Conservation (phyloP, 92 coral and sea anemone genomes). For the Epizoanthus fatuus region DNA sequence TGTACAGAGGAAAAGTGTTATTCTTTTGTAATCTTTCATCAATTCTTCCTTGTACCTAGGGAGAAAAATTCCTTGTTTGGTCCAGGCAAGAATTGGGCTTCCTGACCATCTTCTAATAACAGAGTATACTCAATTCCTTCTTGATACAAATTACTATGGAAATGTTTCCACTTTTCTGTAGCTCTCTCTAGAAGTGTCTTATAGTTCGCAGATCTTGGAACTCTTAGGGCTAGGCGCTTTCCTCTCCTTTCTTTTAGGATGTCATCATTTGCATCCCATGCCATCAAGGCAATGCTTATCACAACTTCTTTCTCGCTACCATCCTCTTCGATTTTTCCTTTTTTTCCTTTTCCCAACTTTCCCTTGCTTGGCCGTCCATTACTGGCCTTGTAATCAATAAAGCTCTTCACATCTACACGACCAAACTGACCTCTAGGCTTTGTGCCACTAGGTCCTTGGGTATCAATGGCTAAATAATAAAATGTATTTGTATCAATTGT, state of each 20-base stretch:
- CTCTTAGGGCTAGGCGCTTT: conserved; percentile 38
- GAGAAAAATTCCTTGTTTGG: conserved; percentile 47
- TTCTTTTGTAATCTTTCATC: conserved; percentile 39
- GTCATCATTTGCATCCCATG: conserved; percentile 31
- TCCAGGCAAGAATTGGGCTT: conserved; percentile 64
- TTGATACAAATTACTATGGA: conserved; percentile 28
- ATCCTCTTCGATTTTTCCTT: background rate
- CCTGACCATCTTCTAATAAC: conserved; percentile 48
- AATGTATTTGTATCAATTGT: too few relatives aligned
- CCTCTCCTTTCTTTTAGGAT: conserved; percentile 37
- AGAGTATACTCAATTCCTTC: conserved; percentile 54
- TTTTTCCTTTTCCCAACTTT: conserved; percentile 5
- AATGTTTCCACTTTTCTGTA: conserved; percentile 60
- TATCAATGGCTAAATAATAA: too few relatives aligned
- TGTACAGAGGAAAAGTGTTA: too few relatives aligned
- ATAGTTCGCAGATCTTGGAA: conserved; percentile 28
- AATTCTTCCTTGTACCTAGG: conserved; percentile 54
- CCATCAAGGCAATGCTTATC: conserved; percentile 47
- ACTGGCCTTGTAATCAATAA: conserved; percentile 18
- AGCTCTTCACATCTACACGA: background rate
- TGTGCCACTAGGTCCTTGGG: too few relatives aligned
- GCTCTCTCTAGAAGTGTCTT: conserved; percentile 43
- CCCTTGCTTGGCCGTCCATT: conserved; percentile 17
- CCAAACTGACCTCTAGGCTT: background rate
- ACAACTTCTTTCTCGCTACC: background rate